Evolutionary conservation across 2,113 vertebrate species (phyloP).

Genomic region (Varanus salvator): DNA sequence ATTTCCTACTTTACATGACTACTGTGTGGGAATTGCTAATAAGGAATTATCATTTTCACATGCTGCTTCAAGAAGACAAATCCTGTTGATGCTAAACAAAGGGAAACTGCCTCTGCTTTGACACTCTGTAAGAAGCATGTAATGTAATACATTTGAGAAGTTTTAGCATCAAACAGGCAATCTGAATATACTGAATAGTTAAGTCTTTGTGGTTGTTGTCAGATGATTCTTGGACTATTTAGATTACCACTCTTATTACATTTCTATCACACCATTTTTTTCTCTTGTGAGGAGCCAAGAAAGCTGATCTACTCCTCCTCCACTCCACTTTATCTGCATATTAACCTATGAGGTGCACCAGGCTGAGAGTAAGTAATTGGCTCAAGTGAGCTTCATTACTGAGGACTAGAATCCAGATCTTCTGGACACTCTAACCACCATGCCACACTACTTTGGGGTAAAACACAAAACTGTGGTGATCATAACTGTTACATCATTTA

Average conservation of each 20-base stretch:
- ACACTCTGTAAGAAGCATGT: not conserved
- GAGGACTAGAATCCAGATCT: too few species aligned
- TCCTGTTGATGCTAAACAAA: conserved; percentile 43
- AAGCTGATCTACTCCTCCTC: too few species aligned
- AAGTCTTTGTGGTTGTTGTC: not conserved
- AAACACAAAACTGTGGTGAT: not conserved
- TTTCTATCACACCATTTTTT: too few species aligned
- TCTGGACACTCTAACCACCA: too few species aligned
- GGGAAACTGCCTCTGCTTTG: conserved; percentile 1
- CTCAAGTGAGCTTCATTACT: too few species aligned
- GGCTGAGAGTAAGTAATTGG: too few species aligned
- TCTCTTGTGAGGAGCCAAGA: too few species aligned
- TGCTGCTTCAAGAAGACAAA: conserved; percentile 49
- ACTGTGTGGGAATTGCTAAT: conserved; percentile 64
- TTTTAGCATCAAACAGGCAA: not conserved
- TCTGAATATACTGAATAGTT: conserved; percentile 5
- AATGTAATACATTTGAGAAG: conserved; percentile 6
- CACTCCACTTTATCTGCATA: too few species aligned
- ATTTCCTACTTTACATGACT: conserved; percentile 41
- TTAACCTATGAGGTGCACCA: too few species aligned
- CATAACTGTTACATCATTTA: not conserved
- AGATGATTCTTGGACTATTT: not conserved
- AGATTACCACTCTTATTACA: not conserved
- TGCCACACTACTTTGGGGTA: too few species aligned
- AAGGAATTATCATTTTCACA: conserved; percentile 44